Base-by-base conservation (phyloP, 37 sponge, comb jelly and placozoan genomes). In the Hexactinellida sp. region DNA sequence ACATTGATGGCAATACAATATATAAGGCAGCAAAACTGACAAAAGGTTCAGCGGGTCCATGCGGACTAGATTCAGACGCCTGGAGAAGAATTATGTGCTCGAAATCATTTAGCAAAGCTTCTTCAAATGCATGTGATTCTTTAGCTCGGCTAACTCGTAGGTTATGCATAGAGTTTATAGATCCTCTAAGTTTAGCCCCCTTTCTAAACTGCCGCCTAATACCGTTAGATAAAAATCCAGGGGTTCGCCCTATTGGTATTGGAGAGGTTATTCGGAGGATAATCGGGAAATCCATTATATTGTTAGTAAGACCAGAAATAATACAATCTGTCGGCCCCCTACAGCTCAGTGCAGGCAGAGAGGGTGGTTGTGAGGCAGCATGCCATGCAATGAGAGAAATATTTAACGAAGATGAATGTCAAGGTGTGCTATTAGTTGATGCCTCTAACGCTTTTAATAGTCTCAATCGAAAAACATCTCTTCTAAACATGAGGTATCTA, bases 391-490 rank as follows among this genome's bases (percentile, higher is more conserved):
- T n/a, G n/a, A n/a, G n/a, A n/a, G n/a, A n/a, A 28, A 82, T 38
- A 85, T 90, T 85, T 84, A 83, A 36, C 10, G 83, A 90, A 21
- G 28, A 13, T 38, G 84, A 54, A 24, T 37, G 24, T 36, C 84
- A 86, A 88, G 91, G 47, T 32, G 86, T 84, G 36, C 52, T 90
- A 34, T 71, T 88, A n/a, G 91, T 89, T 1, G 91, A 91, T 89
- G 91, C 91, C 36, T 38, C 85, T 16, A 91, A 91, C 84, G 91
- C 91, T 21, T 91, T 89, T 54, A 91, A 88, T 39, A 37, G 83
- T 24, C 82, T 91, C 47, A 88, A 87, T 83, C 38, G 91, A 36
- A 83, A 88, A 54, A 85, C 85, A 13, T 55, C 91, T n/a, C 86
- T 91, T 9, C 85, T 85, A 63, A 91, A 91, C 86, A 84, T 84